Evolutionary conservation across 2,113 vertebrate genomes (phyloP).

Genomic region (Triplophysa tibetana): DNA sequence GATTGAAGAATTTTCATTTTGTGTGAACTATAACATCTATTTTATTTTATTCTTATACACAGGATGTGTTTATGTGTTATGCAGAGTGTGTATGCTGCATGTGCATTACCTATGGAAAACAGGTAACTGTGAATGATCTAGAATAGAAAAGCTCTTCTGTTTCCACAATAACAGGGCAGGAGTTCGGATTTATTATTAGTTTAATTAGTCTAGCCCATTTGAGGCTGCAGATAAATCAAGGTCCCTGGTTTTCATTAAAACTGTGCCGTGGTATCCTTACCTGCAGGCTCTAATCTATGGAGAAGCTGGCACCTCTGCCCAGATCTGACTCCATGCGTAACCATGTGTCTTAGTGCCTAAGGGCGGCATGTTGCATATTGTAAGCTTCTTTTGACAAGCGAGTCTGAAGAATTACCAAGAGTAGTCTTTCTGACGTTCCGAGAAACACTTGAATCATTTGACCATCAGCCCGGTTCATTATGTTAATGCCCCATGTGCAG

Average conservation of each 20-base stretch:
- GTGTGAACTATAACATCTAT: no score
- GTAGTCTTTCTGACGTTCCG: slow-evolving; percentile 19
- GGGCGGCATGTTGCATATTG: slow-evolving; percentile 59
- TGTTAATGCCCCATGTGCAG: slow-evolving; percentile 19
- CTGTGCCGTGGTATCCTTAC: slow-evolving; percentile 24
- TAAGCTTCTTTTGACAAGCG: slow-evolving; percentile 10
- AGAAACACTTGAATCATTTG: slow-evolving; percentile 9
- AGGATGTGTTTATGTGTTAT: slow-evolving; percentile 49
- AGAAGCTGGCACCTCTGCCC: slow-evolving; percentile 19
- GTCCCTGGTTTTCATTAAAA: slow-evolving; percentile 43
- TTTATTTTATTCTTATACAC: background rate
- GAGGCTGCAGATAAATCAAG: slow-evolving; percentile 28
- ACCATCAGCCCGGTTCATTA: slow-evolving; percentile 35
- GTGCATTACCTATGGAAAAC: slow-evolving; percentile 47
- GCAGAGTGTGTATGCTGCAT: slow-evolving; percentile 49
- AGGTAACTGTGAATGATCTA: slow-evolving; percentile 2
- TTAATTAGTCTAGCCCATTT: slow-evolving; percentile 42
- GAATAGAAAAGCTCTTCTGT: slow-evolving; percentile 33
- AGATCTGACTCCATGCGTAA: slow-evolving; percentile 40
- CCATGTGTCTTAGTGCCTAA: slow-evolving; percentile 29
- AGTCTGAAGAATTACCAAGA: slow-evolving; percentile 8
- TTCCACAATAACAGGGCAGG: background rate
- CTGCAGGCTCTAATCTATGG: slow-evolving; percentile 23
- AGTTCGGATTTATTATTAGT: slow-evolving; percentile 48
- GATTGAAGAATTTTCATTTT: slow-evolving; percentile 54